phyloP scores from a whole-genome alignment of 2,888 invertebrate genomes.

The Oligia latruncula region DNA sequence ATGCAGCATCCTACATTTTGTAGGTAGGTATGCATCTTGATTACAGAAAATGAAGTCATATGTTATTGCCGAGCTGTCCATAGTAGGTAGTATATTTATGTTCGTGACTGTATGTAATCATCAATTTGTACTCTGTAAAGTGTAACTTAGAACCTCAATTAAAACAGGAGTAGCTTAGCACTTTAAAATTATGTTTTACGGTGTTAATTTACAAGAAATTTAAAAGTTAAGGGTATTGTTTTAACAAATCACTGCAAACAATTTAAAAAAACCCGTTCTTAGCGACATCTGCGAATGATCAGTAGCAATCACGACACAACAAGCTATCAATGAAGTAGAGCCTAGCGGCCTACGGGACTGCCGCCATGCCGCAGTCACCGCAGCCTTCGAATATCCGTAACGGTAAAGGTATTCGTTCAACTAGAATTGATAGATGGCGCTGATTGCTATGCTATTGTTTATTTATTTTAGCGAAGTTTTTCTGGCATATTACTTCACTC shows the following conservation, averaged over 20 bases:
- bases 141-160: background rate
- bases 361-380: background rate
- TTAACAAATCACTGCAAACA: background rate
- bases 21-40: background rate
- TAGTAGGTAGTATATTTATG: too few species aligned
- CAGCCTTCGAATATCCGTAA: conserved; percentile 8
- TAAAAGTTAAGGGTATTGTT: background rate
- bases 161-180: background rate
- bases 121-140: too few species aligned
- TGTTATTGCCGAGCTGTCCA: background rate
- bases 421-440: conserved; percentile 40
- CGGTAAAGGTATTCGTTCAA: conserved; percentile 5
- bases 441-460: conserved; percentile 3
- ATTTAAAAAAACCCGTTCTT: background rate
- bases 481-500: background rate
- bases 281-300: conserved; percentile 40
- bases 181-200: background rate
- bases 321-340: background rate
- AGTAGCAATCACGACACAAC: background rate
- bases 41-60: background rate
- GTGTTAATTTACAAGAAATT: too few species aligned
- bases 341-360: background rate
- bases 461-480: background rate
- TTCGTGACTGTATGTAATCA: too few species aligned
- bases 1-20: background rate